A percentile compares a stretch with the other conserved stretches of the same genome.
phyloP scores from a whole-genome alignment of 2,888 invertebrate genomes.

The Tromatobia lineatoria region DNA sequence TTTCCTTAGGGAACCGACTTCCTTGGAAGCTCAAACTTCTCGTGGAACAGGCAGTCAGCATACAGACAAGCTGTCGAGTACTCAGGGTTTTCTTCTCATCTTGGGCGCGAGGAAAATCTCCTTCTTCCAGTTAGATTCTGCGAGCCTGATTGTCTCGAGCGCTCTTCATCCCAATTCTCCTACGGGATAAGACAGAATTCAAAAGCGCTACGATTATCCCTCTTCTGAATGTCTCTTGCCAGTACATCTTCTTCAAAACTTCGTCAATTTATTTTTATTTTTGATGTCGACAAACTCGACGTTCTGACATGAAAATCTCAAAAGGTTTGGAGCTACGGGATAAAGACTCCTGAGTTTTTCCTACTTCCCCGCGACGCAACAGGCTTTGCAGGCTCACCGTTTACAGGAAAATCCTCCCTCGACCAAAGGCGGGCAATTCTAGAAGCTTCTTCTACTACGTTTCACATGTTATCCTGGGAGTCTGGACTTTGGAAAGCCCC shows the following conservation, averaged over 20 bases:
- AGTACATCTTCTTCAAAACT: conserved; percentile 11
- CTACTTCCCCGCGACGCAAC: conserved; percentile 70
- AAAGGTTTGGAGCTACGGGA: conserved; percentile 7
- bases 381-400: conserved; percentile 69
- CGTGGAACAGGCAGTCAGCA: conserved; percentile 77
- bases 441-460: conserved; percentile 29
- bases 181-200: conserved; percentile 68
- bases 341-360: conserved; percentile 17
- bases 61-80: background rate
- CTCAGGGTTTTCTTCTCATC: conserved; percentile 28
- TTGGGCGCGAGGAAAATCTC: conserved; percentile 30
- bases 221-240: background rate
- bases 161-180: conserved; percentile 79
- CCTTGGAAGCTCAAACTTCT: conserved; percentile 75
- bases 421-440: background rate
- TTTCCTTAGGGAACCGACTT: conserved; percentile 68
- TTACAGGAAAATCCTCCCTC: conserved; percentile 35
- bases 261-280: background rate
- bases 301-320: conserved; percentile 14
- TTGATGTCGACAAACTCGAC: background rate
- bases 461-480: conserved; percentile 77
- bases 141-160: conserved; percentile 77
- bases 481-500: conserved; percentile 72
- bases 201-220: conserved; percentile 57
- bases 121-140: conserved; percentile 70